phyloP scores from a whole-genome alignment of 2,113 vertebrate genomes.

The Mirza zaza region DNA sequence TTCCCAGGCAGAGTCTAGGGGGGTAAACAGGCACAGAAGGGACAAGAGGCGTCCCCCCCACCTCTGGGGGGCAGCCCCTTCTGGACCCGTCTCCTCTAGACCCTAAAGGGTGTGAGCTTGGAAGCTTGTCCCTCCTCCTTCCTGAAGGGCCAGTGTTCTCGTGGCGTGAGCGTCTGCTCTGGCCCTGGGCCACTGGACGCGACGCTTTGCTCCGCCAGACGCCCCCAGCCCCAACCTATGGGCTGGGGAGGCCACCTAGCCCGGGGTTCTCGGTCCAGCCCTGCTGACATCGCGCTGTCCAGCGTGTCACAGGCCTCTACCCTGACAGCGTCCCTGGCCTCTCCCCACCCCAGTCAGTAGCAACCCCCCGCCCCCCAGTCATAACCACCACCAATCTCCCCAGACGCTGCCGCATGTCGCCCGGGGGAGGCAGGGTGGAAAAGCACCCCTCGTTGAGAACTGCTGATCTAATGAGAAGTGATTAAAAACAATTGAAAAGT shows the following conservation, averaged over 20 bases:
- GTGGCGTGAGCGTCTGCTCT: fast-evolving
- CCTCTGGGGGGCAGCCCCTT: background rate
- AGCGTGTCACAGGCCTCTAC: fast-evolving
- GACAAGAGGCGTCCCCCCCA: fast-evolving
- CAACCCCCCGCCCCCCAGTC: background rate
- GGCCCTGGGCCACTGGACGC: background rate
- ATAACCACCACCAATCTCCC: too few species aligned
- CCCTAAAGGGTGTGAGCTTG: fast-evolving
- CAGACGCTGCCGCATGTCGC: background rate
- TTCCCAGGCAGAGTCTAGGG: background rate
- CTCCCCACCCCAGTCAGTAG: background rate
- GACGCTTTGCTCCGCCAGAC: background rate
- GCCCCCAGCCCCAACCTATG: too few species aligned
- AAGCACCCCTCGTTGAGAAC: background rate
- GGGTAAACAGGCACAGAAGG: fast-evolving
- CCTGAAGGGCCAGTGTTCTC: background rate
- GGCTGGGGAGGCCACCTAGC: background rate
- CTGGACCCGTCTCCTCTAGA: background rate
- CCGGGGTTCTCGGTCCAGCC: background rate
- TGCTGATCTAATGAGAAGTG: background rate
- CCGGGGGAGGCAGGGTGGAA: background rate
- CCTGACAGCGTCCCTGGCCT: background rate
- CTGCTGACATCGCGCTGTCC: fast-evolving
- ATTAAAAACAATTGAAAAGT: background rate
- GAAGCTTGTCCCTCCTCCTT: background rate